phyloP scores from a whole-genome alignment of 2,888 invertebrate species.

The Amphipoea lucens region DNA sequence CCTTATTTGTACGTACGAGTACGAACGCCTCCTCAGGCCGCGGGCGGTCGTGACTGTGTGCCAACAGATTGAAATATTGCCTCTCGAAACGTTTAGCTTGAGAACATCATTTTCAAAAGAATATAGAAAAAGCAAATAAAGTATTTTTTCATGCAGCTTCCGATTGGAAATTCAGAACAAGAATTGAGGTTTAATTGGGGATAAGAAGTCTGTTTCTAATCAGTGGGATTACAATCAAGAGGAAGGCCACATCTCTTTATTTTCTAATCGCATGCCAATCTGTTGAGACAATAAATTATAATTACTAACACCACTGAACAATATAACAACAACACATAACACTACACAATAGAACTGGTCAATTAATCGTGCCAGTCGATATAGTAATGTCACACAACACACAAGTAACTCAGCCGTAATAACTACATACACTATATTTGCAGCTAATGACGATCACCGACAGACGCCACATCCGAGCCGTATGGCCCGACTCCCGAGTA shows the following conservation, averaged over 20 bases:
- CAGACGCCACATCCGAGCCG: constrained; percentile 43
- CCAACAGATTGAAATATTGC: constrained; percentile 78
- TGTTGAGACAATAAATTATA: not conserved
- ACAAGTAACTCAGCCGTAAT: constrained; percentile 42
- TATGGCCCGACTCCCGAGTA: constrained; percentile 43
- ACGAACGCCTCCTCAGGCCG: constrained; percentile 67
- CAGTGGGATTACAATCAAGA: not conserved
- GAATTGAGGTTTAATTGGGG: constrained; percentile 10
- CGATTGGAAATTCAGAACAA: not conserved
- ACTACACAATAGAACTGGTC: constrained; percentile 2
- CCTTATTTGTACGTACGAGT: constrained; percentile 80
- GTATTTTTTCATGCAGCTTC: constrained; percentile 21
- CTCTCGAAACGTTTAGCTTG: constrained; percentile 66
- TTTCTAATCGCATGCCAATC: not conserved
- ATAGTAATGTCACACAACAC: constrained; percentile 24
- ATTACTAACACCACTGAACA: not conserved
- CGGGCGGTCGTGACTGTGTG: constrained; percentile 74
- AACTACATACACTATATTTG: constrained; percentile 54
- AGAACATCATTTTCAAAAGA: constrained; percentile 49
- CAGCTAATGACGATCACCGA: constrained; percentile 48
- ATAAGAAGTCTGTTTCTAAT: not conserved
- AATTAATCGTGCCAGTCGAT: constrained; percentile 18
- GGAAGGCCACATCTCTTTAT: not conserved
- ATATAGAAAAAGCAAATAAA: constrained; percentile 19
- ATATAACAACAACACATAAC: not conserved